Conservation (phyloP, 2,113 vertebrate genomes). For the Myocastor coypus region DNA sequence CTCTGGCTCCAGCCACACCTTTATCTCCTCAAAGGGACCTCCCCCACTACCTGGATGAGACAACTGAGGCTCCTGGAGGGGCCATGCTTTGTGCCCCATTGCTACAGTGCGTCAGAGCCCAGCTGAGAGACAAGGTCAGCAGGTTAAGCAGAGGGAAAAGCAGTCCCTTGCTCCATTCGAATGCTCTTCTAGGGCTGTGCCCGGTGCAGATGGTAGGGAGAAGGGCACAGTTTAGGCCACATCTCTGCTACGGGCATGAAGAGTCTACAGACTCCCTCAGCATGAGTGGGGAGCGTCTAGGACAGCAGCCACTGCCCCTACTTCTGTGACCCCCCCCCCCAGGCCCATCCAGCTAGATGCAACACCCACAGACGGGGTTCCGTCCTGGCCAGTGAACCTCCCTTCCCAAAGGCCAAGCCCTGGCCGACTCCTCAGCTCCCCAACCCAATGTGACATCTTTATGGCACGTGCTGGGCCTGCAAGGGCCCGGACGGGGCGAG, state of each 20-base stretch:
- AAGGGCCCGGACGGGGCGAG: constrained; percentile 84
- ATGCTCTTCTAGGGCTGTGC: not conserved
- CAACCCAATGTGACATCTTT: constrained; percentile 91
- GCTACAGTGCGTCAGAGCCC: not conserved
- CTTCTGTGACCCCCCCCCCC: not conserved
- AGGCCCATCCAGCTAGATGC: not conserved
- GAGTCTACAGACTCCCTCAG: not conserved
- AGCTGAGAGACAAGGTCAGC: not conserved
- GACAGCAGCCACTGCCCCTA: not conserved
- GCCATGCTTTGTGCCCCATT: not conserved
- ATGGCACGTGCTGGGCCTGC: constrained; percentile 85
- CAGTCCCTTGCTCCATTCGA: not conserved
- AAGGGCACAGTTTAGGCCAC: not conserved
- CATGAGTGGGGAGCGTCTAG: fast-evolving
- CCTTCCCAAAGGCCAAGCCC: constrained; percentile 30
- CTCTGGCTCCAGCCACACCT: not conserved
- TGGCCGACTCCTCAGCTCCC: constrained; percentile 73
- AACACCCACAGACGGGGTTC: not conserved
- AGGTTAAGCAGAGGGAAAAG: not conserved
- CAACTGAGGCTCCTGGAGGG: not conserved
- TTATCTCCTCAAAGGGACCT: not conserved
- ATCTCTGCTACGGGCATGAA: not conserved
- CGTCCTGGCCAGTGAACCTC: not conserved
- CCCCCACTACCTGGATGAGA: constrained; percentile 1
- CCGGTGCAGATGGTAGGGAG: not conserved